Base-by-base conservation (phyloP, 2,888 invertebrate species). In the Cecidostiba fungosa region DNA sequence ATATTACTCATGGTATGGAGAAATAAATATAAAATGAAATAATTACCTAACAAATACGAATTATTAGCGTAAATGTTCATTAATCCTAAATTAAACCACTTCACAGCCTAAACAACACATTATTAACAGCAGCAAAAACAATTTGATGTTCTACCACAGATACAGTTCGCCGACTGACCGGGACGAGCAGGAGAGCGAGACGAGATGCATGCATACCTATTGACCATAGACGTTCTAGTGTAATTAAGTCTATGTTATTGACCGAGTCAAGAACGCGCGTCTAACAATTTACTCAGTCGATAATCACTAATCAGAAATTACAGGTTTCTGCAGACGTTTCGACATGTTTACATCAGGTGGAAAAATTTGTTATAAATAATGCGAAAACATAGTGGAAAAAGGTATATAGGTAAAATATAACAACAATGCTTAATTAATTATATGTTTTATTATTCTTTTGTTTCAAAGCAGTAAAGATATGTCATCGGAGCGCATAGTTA, bases 381-480 rank as follows among this genome's bases (percentile, higher is more conserved):
- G 39, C 5, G 10, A 66, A 43, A 82, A 66, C 16, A 16, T 19
- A 16, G 16, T 50, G 4, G 19, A 50, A 19, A 66, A 66, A 3
- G 23, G 12, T 26, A 10, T 10, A 59, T 8, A 19, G 54, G 59
- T 59, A 59, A 10, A 59, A 66, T 26, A 12, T 36, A 47, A 59
- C 39, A 66, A 36, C n/a, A 62, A 26, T 59, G 47, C 50, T 69
- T 29, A 82, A 72, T 79, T 80, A 62, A 77, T 76, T 73, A 29
- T 72, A 83, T 77, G 4, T 87, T 84, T 85, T 87, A 87, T 87
- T 87, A 81, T 85, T 86, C 66, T 69, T 72, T 85, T 59, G 62
- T 85, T 82, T 84, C 23, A 82, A 87, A 87, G 87, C 87, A 82
- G 82, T 82, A 82, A 84, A 84, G 84, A 86, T 86, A 84, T 84